Base-by-base conservation (phyloP, 2,113 vertebrate species). In the Phalacrocorax carbo region DNA sequence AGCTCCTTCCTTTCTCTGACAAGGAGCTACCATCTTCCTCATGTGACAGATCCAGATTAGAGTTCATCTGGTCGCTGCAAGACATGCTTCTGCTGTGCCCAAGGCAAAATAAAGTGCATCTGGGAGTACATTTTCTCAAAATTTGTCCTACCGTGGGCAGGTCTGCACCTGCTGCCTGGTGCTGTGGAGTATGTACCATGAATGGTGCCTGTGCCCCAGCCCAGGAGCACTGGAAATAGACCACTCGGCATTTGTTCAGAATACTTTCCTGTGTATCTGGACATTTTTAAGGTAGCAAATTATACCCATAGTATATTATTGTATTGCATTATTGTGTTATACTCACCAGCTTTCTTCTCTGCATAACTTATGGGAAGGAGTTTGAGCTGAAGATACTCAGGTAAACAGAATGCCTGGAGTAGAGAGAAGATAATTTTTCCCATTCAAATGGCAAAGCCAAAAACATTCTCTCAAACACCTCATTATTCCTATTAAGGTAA, bases 401-500 rank as follows among this genome's bases (percentile, higher is more conserved):
- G 76, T 15, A 12, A 90, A 85, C 54, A 86, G 58, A 75, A 87
- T 44, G 23, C 36, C 46, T 4, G 0, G 16, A n/a, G 64, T 21
- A 77, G n/a, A 72, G n/a, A 76, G 80, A 89, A 97, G 94, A 97
- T 81, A 70, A 26, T 36, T 94, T 96, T 96, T 79, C 93, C 52
- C 84, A 55, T 90, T 96, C 85, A 92, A 94, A 85, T 19, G 38
- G 85, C 91, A 81, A 58, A 94, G 97, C 85, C 88, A 86, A 91
- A 97, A 96, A 95, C 92, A 94, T 82, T 97, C 93, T 96, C 91
- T 92, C 93, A 84, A 96, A 75, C 94, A 96, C 93, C 91, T 97
- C 94, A 96, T 98, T 98, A 97, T 96, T 97, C 91, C 96, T 96
- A 96, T 97, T 98, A 98, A 97, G 97, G 97, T 97, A 97, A 93